Base-by-base conservation (phyloP, 2,888 invertebrate genomes). In the Corythucha ciliata region DNA sequence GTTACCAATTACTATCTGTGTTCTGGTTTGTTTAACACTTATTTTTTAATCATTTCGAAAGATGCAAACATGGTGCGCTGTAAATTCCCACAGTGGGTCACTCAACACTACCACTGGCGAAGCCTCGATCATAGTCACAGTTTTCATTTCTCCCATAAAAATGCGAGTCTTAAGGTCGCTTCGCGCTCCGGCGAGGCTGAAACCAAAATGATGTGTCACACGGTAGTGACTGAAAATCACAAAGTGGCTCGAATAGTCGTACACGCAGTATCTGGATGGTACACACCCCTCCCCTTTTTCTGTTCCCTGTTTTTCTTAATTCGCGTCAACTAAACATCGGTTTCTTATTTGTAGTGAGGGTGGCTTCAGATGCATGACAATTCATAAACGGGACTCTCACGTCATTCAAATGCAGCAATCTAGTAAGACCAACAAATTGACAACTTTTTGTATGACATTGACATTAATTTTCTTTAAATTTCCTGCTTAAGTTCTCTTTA, bases 251-350 rank as follows among this genome's bases (percentile, higher is more conserved):
- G 62, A 57, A 71, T 83, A 39, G 79, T 83, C 4, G 83, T 83
- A 0, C 83, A 85, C 63, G 77, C 83, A 56, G 83, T 83, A 1
- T 77, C 78, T 32, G 84, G 83, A 68, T 86, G 84, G 84, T 85
- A 62, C 41, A 33, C n/a, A 6, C 26, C 26, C 12, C 20, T 36
- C n/a, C 40, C 25, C 5, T 14, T 5, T 10, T 36, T 26, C 20
- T 21, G 26, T 10, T 29, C n/a, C n/a, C n/a, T n/a, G n/a, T n/a
- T n/a, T 42, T 8, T 12, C 12, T 5, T 26, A 46, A 22, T n/a
- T n/a, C 16, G 22, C 21, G n/a, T 7, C 12, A 21, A 7, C 8
- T 10, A 33, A 45, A 45, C 8, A 29, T 2, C 20, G 27, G 3
- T 16, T 7, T n/a, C 60, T 59, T 57, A 58, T 60, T 75, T 72